A percentile compares a stretch with the other conserved stretches of the same genome.
These are phyloP conservation scores for Drosophila leonis DNA, from an alignment of 2,888 invertebrate species.

Conservation along the genomic window DNA sequence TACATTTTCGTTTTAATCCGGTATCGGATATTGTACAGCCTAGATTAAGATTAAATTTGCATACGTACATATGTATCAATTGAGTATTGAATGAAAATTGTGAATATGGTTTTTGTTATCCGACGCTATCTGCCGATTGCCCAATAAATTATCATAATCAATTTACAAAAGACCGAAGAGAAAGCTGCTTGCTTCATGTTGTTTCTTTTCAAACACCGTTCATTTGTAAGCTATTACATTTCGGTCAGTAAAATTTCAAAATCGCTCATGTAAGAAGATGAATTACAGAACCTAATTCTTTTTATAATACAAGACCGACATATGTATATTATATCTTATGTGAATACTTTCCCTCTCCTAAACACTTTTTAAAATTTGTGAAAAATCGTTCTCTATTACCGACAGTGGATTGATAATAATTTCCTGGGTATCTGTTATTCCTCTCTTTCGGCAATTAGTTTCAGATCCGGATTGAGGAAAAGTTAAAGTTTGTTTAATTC, in stretches of 20 bases:
- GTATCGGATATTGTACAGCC: too few species aligned
- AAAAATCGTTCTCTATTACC: too few species aligned
- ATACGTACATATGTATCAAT: not conserved
- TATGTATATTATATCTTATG: too few species aligned
- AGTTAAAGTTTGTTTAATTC: not conserved
- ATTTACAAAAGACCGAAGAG: slow-evolving; percentile 30
- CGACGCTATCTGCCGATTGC: not conserved
- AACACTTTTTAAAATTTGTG: too few species aligned
- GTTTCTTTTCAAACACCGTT: not conserved
- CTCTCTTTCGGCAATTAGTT: too few species aligned
- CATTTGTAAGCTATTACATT: too few species aligned
- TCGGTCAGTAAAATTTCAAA: not conserved
- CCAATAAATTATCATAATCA: not conserved
- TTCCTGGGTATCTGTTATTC: too few species aligned
- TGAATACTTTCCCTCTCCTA: too few species aligned
- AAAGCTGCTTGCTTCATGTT: slow-evolving; percentile 46
- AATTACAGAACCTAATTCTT: not conserved
- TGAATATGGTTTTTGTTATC: not conserved
- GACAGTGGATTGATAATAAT: too few species aligned
- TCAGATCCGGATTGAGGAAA: too few species aligned
- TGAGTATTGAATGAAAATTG: not conserved
- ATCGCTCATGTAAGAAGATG: not conserved
- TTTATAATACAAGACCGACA: too few species aligned
- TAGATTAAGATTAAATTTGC: not conserved
- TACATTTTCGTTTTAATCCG: too few species aligned